phyloP scores from a whole-genome alignment of 1,140 invertebrate species.

The Aphaenogaster ashmeadi region DNA sequence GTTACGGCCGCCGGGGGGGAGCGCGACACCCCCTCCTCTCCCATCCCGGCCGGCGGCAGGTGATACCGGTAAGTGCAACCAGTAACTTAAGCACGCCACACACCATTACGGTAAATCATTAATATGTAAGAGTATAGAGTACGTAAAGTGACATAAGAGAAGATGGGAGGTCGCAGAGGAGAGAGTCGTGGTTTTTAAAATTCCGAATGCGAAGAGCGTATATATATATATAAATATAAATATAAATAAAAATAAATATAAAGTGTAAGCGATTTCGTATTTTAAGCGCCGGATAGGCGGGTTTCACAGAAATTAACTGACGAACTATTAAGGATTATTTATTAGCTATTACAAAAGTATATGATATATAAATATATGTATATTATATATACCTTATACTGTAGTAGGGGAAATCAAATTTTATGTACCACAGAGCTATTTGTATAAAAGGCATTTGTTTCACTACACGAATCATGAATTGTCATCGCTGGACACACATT shows the following conservation, averaged over 20 bases:
- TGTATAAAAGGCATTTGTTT: conserved; percentile 78
- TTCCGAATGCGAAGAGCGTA: conserved; percentile 61
- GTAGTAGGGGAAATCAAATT: conserved; percentile 78
- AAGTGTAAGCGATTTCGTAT: conserved; percentile 75
- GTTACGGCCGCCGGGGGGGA: conserved; percentile 38
- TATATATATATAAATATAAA: conserved; percentile 25
- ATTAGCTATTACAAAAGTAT: conserved; percentile 74
- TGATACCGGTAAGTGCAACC: conserved; percentile 68
- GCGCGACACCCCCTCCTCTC: neutral
- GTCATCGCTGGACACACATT: conserved; percentile 61
- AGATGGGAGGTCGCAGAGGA: neutral
- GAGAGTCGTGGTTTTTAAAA: conserved; percentile 66
- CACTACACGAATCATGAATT: conserved; percentile 48
- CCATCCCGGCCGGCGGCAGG: conserved; percentile 18
- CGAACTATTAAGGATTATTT: conserved; percentile 76
- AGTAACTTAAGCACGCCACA: conserved; percentile 57
- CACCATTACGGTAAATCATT: conserved; percentile 68
- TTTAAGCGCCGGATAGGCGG: conserved; percentile 72
- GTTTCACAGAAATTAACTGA: conserved; percentile 71
- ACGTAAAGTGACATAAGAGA: conserved; percentile 36
- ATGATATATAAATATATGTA: conserved; percentile 73
- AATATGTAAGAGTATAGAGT: conserved; percentile 65
- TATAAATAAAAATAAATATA: conserved; percentile 39
- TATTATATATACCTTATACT: conserved; percentile 71
- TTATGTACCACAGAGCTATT: conserved; percentile 78